Evolutionary conservation across 2,113 vertebrate genomes (phyloP).

Genomic region (Alligator sinensis): DNA sequence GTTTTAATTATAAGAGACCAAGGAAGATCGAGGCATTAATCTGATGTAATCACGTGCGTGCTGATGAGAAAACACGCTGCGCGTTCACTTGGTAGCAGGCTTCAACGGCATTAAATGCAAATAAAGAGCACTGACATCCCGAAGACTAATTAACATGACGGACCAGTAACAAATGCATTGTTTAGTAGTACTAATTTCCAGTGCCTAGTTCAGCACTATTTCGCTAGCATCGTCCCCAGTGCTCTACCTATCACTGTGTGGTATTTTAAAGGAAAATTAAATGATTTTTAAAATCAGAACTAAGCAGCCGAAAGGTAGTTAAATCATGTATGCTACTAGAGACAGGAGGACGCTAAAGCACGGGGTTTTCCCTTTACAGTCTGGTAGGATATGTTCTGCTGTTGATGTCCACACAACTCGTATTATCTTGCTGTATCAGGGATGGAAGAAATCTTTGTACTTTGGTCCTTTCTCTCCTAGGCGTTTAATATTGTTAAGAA

Average conservation of each 20-base stretch:
- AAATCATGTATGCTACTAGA: slow-evolving; percentile 53
- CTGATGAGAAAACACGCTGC: slow-evolving; percentile 65
- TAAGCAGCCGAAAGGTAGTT: slow-evolving; percentile 60
- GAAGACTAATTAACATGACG: slow-evolving; percentile 66
- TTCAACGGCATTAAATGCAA: slow-evolving; percentile 63
- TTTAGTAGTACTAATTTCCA: slow-evolving; percentile 70
- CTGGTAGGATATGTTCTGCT: not conserved
- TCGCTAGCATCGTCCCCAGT: slow-evolving; percentile 30
- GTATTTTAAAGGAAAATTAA: slow-evolving; percentile 49
- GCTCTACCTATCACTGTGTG: slow-evolving; percentile 34
- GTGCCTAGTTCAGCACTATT: slow-evolving; percentile 63
- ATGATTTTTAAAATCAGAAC: slow-evolving; percentile 51
- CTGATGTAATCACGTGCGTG: slow-evolving; percentile 45
- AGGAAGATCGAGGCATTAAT: slow-evolving; percentile 65
- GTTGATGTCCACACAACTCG: slow-evolving; percentile 28
- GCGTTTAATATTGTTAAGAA: slow-evolving; percentile 40
- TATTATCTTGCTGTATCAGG: not conserved
- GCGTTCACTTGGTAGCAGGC: slow-evolving; percentile 62
- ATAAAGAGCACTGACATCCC: slow-evolving; percentile 56
- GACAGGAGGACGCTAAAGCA: slow-evolving; percentile 36
- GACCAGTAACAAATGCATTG: slow-evolving; percentile 63
- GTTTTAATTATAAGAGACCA: slow-evolving; percentile 70
- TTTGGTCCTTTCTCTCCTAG: not conserved
- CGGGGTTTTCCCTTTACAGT: slow-evolving; percentile 13
- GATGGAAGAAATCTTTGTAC: not conserved